Percentiles rank a stretch among this genome's conserved stretches.
Conservation (phyloP, 2,888 invertebrate species). For the Nycteola revayana region DNA sequence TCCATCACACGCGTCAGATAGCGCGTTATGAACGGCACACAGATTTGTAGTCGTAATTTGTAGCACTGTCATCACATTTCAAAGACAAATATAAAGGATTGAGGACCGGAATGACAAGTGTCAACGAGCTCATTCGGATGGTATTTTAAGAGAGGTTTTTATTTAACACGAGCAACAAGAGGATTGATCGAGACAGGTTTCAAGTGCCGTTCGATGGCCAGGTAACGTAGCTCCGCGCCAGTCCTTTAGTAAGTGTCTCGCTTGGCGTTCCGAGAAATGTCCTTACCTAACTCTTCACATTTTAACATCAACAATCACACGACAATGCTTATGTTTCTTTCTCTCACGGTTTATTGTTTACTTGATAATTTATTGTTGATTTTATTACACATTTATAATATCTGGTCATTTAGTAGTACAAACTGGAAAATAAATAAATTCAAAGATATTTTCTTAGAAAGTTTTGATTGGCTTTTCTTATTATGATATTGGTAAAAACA, state of each 20-base stretch:
- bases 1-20: constrained; percentile 76
- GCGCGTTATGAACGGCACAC: constrained; percentile 76
- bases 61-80: constrained; percentile 82
- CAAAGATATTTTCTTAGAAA: too few species aligned
- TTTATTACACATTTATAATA: constrained; percentile 1
- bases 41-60: constrained; percentile 81
- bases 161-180: constrained; percentile 80
- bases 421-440: constrained; percentile 4
- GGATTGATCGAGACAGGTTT: constrained; percentile 82
- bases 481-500: too few species aligned
- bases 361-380: constrained; percentile 12
- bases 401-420: background rate
- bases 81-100: constrained; percentile 82
- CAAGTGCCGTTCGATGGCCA: constrained; percentile 73
- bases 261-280: constrained; percentile 72
- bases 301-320: constrained; percentile 46
- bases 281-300: constrained; percentile 64
- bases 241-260: constrained; percentile 67
- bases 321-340: constrained; percentile 30
- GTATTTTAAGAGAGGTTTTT: constrained; percentile 79
- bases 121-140: constrained; percentile 72
- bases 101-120: constrained; percentile 80
- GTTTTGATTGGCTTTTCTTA: too few species aligned
- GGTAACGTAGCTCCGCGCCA: constrained; percentile 55
- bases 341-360: constrained; percentile 23